Evolutionary conservation across 2,888 invertebrate species (phyloP).

Genomic region (Ophioninae sp.): DNA sequence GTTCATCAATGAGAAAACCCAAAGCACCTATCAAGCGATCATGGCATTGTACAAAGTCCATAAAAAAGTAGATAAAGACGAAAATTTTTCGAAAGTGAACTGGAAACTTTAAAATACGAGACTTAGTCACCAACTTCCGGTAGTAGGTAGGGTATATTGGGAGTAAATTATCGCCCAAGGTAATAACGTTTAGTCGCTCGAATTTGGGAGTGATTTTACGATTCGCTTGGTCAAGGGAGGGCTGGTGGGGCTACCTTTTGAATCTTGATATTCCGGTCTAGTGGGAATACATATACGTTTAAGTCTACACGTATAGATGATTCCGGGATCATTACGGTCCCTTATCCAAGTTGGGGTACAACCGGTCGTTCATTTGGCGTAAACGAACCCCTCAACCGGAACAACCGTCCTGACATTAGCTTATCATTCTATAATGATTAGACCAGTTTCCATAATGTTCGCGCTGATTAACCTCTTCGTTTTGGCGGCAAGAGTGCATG

Average conservation of each 20-base stretch:
- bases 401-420: slow-evolving; percentile 59
- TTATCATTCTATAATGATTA: slow-evolving; percentile 62
- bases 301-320: background rate
- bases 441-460: slow-evolving; percentile 55
- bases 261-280: no score
- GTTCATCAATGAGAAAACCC: no score
- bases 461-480: slow-evolving; percentile 57
- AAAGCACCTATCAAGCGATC: no score
- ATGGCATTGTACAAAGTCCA: no score
- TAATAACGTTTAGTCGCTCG: background rate
- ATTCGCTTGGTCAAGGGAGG: slow-evolving; percentile 4
- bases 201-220: slow-evolving; percentile 27
- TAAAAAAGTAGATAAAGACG: no score
- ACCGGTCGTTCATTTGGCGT: slow-evolving; percentile 30
- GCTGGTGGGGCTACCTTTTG: background rate
- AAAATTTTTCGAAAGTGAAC: no score
- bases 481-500: slow-evolving; percentile 10
- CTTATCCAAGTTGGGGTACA: slow-evolving; percentile 48
- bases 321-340: slow-evolving; percentile 39
- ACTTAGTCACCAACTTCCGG: no score
- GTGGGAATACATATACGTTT: no score
- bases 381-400: slow-evolving; percentile 35
- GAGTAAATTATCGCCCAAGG: no score
- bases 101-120: no score
- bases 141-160: no score